Base-by-base conservation (phyloP, 2,797 vertebrate species). In the Aulostomus chinensis region DNA sequence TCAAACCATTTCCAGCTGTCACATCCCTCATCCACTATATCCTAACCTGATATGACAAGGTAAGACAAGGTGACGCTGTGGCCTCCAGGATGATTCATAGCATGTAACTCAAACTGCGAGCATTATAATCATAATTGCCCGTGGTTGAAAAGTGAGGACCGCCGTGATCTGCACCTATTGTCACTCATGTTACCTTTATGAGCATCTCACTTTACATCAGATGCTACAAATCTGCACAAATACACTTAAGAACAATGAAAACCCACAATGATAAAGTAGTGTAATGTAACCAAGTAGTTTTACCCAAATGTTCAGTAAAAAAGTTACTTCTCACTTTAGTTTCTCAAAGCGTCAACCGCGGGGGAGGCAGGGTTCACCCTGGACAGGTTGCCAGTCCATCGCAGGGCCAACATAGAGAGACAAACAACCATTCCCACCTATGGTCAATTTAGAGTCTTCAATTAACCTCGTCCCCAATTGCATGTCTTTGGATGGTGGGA, bases 1-100 rank as follows among this genome's bases (percentile, higher is more conserved):
- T 83, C 81, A 83, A 86, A 92, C 80, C 81, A 88, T 80, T 91
- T 89, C 88, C 89, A 92, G 89, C 89, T 92, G 91, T 90, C 89
- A 78, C 60, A 51, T 83, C 78, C 52, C 68, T 26, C 25, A 69
- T 63, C 66, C 46, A 43, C 45, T 62, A 52, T 56, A 52, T 80
- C 76, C 81, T 74, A 87, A 89, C 83, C 77, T 75, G 84, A 87
- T 87, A 86, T 78, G 84, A 82, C 66, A 46, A 83, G 83, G 87
- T 78, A 75, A 67, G 79, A 78, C 52, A 60, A 87, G 85, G 83
- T 89, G 85, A 89, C 85, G 84, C 84, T 84, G 80, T 78, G 80
- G 80, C 88, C 80, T 76, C 13, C 14, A 80, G 86, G 79, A 85
- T 85, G 83, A 91, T 84, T 79, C 78, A 78, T 49, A 72, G 78